Percentiles rank a stretch among this genome's conserved stretches.
These are phyloP conservation scores for Pseudonaja textilis DNA, from an alignment of 2,113 vertebrate genomes.

Conservation along the genomic window DNA sequence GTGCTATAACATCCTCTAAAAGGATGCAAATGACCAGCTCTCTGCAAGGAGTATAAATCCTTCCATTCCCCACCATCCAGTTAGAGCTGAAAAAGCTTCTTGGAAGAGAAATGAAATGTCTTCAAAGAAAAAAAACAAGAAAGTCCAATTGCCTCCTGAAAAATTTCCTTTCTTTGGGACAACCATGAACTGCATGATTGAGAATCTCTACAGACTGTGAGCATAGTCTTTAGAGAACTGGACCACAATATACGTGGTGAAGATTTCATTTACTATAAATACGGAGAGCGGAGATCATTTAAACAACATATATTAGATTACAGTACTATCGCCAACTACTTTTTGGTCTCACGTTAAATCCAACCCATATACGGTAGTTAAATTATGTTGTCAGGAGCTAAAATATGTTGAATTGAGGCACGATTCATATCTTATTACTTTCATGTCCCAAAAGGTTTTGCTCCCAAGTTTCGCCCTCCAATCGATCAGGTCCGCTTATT, in stretches of 20 bases:
- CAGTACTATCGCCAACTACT: background rate
- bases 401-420: background rate
- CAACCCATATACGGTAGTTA: background rate
- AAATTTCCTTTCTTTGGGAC: too few species aligned
- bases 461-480: background rate
- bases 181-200: too few species aligned
- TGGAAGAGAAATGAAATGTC: too few species aligned
- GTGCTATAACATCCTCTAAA: too few species aligned
- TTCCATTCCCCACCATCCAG: too few species aligned
- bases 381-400: background rate
- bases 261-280: background rate
- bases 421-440: background rate
- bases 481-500: background rate
- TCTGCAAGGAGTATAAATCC: too few species aligned
- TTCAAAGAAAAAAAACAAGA: too few species aligned
- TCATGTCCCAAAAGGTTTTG: background rate
- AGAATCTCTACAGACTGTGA: too few species aligned
- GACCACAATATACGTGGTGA: background rate
- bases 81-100: too few species aligned
- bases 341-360: background rate
- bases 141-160: too few species aligned
- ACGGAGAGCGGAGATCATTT: background rate
- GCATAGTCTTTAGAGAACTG: background rate
- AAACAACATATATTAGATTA: background rate
- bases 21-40: too few species aligned